Evolutionary conservation across 2,797 vertebrate genomes (phyloP).

Genomic region (Esox lucius): DNA sequence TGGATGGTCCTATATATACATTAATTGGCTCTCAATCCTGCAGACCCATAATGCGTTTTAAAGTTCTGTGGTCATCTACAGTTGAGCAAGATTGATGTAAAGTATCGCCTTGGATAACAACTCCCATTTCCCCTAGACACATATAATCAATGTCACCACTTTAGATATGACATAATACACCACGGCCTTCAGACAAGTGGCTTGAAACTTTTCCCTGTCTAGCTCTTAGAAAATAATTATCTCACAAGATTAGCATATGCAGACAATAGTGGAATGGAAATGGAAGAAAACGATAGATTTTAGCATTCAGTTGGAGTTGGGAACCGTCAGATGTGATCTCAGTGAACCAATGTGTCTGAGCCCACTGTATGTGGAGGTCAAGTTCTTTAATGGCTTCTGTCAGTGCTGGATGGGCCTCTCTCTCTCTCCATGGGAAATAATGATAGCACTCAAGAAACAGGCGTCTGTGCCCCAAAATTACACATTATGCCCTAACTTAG

Average conservation of each 20-base stretch:
- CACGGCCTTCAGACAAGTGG: not conserved
- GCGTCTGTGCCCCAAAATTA: not conserved
- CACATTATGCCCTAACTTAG: not conserved
- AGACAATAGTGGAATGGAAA: not conserved
- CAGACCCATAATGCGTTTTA: not conserved
- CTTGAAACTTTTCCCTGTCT: not conserved
- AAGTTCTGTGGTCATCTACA: not conserved
- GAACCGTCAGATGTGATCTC: not conserved
- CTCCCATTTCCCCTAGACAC: conserved; percentile 1
- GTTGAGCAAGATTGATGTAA: conserved; percentile 2
- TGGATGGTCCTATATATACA: not conserved
- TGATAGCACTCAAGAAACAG: not conserved
- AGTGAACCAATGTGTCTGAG: not conserved
- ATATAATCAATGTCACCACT: not conserved
- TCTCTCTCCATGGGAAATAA: not conserved
- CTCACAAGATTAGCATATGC: not conserved
- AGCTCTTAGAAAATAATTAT: not conserved
- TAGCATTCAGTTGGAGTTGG: not conserved
- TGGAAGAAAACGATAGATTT: not conserved
- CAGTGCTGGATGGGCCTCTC: conserved; percentile 3
- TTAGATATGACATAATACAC: conserved; percentile 1
- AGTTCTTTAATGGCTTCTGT: conserved; percentile 5
- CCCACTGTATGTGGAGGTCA: not conserved
- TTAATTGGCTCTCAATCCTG: not conserved
- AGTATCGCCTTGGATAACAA: not conserved